phyloP scores from a whole-genome alignment of 2,888 invertebrate species.

The Amblyjoppa fuscipennis region DNA sequence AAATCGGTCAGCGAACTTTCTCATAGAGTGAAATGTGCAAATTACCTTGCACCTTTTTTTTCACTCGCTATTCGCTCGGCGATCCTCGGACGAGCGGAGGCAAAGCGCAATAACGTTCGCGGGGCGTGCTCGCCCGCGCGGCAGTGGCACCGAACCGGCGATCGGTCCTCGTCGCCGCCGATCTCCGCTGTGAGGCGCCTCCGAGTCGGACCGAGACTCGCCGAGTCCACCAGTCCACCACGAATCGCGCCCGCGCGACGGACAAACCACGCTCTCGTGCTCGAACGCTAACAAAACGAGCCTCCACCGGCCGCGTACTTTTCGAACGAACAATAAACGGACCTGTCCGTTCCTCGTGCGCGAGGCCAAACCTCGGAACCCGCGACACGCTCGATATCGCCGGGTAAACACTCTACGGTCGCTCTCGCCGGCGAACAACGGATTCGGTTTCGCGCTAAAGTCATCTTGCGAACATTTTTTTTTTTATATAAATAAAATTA shows the following conservation, averaged over 20 bases:
- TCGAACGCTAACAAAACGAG: conserved; percentile 58
- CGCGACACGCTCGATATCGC: neutral
- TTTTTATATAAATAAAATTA: neutral
- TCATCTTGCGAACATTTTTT: neutral
- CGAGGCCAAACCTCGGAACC: conserved; percentile 24
- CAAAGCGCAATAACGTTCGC: neutral
- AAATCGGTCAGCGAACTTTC: no score
- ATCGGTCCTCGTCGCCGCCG: conserved; percentile 62
- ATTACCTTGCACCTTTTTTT: neutral
- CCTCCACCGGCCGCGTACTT: conserved; percentile 37
- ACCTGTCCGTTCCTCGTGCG: conserved; percentile 39
- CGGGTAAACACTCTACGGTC: neutral
- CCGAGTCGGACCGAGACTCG: conserved; percentile 55
- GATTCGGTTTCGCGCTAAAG: neutral
- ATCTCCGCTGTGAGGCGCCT: conserved; percentile 64
- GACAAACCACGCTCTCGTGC: conserved; percentile 69
- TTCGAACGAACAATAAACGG: neutral
- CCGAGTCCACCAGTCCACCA: conserved; percentile 70
- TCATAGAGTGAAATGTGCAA: no score
- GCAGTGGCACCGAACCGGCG: conserved; percentile 62
- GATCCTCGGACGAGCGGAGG: neutral
- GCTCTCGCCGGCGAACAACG: neutral
- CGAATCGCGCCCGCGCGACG: conserved; percentile 74
- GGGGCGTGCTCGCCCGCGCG: conserved; percentile 21
- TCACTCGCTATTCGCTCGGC: neutral